These are phyloP conservation scores for Mixornis gularis DNA, from an alignment of 2,113 vertebrate species.

Conservation along the genomic window DNA sequence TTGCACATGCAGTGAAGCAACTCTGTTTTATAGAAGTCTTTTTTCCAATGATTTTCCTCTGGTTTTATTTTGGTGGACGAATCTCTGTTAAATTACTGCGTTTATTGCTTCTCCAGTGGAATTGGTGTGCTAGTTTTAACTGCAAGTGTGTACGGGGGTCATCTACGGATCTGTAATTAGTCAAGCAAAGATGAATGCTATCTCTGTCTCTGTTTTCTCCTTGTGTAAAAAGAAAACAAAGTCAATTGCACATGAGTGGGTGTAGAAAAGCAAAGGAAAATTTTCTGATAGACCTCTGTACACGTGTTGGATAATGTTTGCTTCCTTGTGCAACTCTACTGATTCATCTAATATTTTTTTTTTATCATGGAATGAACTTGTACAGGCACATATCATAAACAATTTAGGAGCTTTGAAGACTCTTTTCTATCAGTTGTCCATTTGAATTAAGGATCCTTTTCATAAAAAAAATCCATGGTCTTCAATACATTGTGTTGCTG, in stretches of 20 bases:
- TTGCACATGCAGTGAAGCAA: neutral
- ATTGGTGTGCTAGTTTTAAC: neutral
- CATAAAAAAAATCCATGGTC: neutral
- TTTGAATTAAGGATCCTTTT: neutral
- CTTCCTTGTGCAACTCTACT: slow-evolving; percentile 1
- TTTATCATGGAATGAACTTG: neutral
- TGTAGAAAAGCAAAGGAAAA: neutral
- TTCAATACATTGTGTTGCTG: neutral
- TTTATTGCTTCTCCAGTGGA: neutral
- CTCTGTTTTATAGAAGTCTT: neutral
- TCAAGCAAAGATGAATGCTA: neutral
- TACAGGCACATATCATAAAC: neutral
- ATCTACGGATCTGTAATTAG: neutral
- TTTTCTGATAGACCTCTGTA: neutral
- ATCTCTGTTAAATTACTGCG: neutral
- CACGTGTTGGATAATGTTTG: neutral
- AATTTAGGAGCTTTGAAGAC: neutral
- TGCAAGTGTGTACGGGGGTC: neutral
- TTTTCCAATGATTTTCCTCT: neutral
- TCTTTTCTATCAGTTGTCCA: neutral
- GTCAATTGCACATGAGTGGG: neutral
- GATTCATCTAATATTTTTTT: neutral
- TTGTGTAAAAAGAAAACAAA: neutral
- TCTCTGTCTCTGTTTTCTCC: neutral
- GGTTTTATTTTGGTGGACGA: neutral